These are phyloP conservation scores for Manacus vitellinus DNA, from an alignment of 2,113 vertebrate genomes.

Conservation along the genomic window DNA sequence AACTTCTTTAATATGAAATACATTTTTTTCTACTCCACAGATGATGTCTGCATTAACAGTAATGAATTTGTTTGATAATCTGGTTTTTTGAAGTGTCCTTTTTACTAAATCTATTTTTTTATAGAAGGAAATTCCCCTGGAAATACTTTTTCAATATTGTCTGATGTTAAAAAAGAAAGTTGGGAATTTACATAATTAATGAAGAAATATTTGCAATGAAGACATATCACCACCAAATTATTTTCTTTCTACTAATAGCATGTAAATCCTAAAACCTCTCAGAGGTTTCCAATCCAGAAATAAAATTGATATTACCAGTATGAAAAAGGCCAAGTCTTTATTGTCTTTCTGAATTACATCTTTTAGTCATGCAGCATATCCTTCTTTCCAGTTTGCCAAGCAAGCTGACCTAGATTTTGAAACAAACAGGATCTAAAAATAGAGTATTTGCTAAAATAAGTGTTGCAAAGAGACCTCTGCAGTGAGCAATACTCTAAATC, in stretches of 20 bases:
- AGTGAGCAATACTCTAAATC: slow-evolving; percentile 3
- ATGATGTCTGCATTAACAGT: not conserved
- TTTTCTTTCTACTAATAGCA: not conserved
- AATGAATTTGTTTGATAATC: not conserved
- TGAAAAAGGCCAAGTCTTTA: not conserved
- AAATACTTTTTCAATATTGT: not conserved
- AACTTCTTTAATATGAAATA: not conserved
- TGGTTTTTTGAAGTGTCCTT: not conserved
- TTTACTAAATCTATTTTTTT: not conserved
- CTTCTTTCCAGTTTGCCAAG: not conserved
- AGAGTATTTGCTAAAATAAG: slow-evolving; percentile 42
- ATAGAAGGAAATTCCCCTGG: not conserved
- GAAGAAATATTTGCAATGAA: not conserved
- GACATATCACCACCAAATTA: not conserved
- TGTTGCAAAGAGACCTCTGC: not conserved
- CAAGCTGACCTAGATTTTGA: slow-evolving; percentile 62
- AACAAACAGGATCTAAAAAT: slow-evolving; percentile 50
- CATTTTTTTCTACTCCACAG: not conserved
- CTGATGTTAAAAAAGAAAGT: not conserved
- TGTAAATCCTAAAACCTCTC: not conserved
- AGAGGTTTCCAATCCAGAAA: not conserved
- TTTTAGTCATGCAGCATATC: not conserved
- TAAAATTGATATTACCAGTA: not conserved
- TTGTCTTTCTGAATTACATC: not conserved
- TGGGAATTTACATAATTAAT: not conserved